Conservation (phyloP, 2,888 invertebrate genomes). For the Synergus laeviventris region DNA sequence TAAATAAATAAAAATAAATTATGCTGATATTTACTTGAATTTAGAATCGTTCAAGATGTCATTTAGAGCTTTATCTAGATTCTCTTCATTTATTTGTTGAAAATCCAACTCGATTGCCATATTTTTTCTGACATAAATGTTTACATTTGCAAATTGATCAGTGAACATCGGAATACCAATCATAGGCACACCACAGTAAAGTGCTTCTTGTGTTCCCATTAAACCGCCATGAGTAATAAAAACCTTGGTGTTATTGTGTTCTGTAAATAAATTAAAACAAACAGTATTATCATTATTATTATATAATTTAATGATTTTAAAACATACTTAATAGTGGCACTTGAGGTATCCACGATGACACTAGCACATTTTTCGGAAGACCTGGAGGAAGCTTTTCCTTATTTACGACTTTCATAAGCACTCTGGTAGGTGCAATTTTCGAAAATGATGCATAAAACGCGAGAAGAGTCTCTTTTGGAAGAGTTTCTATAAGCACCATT, state of each 20-base stretch:
- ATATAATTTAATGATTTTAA: not conserved
- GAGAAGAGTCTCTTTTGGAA: slow-evolving; percentile 56
- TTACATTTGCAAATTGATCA: slow-evolving; percentile 59
- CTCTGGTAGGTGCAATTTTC: slow-evolving; percentile 64
- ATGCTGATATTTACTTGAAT: slow-evolving; percentile 20
- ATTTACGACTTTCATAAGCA: slow-evolving; percentile 63
- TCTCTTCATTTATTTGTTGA: slow-evolving; percentile 50
- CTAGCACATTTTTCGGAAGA: slow-evolving; percentile 65
- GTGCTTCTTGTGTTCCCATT: slow-evolving; percentile 66
- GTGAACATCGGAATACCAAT: slow-evolving; percentile 67
- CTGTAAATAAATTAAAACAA: slow-evolving; percentile 48
- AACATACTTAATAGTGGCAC: slow-evolving; percentile 61
- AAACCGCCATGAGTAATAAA: slow-evolving; percentile 69
- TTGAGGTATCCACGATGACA: slow-evolving; percentile 65
- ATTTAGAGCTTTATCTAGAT: not conserved
- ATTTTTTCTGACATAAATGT: slow-evolving; percentile 50
- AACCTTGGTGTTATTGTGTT: slow-evolving; percentile 63
- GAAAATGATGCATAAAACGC: slow-evolving; percentile 60
- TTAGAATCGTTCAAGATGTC: not conserved
- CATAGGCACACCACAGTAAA: slow-evolving; percentile 64
- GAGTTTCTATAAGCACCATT: slow-evolving; percentile 65
- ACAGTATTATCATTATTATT: not conserved
- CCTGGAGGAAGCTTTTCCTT: slow-evolving; percentile 59
- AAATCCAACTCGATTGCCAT: slow-evolving; percentile 53
- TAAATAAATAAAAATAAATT: not conserved